Percentiles rank a stretch among this genome's conserved stretches.
These are phyloP conservation scores for Aythya baeri DNA, from an alignment of 2,113 vertebrate genomes.

Conservation along the genomic window DNA sequence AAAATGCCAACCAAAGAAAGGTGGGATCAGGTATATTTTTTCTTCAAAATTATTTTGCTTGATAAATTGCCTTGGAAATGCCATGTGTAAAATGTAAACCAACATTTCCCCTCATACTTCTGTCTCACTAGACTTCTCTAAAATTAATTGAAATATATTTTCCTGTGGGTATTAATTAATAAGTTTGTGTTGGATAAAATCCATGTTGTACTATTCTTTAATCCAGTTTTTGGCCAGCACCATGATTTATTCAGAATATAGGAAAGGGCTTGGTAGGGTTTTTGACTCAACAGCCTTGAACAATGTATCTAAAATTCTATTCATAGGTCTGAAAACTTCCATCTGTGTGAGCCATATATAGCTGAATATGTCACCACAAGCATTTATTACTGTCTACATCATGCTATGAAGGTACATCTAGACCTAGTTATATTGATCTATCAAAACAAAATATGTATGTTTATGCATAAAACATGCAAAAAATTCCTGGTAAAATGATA, in stretches of 20 bases:
- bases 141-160: background rate
- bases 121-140: background rate
- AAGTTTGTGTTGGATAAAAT: slow-evolving; percentile 43
- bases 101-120: background rate
- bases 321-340: background rate
- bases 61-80: slow-evolving; percentile 27
- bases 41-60: slow-evolving; percentile 31
- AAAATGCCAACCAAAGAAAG: background rate
- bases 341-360: background rate
- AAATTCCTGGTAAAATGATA: background rate
- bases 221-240: slow-evolving; percentile 6
- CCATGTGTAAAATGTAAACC: slow-evolving; percentile 44
- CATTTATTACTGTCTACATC: background rate
- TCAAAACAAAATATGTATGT: background rate
- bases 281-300: background rate
- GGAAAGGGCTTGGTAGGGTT: background rate
- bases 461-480: background rate
- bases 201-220: slow-evolving; percentile 2
- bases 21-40: background rate
- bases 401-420: background rate
- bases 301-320: background rate
- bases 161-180: slow-evolving; percentile 21
- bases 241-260: slow-evolving; percentile 35
- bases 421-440: background rate
- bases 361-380: background rate